Evolutionary conservation across 1,140 invertebrate genomes (phyloP).

Genomic region (Hylaeus volcanicus): DNA sequence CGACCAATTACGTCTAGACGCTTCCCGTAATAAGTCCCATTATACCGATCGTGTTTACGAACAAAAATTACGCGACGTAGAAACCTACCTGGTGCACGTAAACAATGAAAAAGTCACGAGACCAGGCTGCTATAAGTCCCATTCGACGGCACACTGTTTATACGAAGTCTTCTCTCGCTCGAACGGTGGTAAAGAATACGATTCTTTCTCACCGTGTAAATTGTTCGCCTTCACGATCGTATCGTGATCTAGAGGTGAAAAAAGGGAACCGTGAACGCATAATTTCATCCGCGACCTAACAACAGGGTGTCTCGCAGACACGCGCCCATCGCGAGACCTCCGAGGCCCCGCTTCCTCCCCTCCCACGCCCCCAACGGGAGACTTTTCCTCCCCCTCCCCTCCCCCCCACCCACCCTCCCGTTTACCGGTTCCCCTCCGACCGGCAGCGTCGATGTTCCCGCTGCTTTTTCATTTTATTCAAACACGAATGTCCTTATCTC

Average conservation of each 20-base stretch:
- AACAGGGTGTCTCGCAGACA: constrained; percentile 24
- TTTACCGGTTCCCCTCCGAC: not conserved
- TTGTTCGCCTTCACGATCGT: constrained; percentile 12
- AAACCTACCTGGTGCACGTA: too few relatives aligned
- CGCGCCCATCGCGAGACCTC: not conserved
- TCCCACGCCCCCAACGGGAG: not conserved
- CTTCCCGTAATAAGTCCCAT: too few relatives aligned
- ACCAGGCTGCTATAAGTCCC: too few relatives aligned
- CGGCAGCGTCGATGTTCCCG: not conserved
- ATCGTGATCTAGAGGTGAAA: not conserved
- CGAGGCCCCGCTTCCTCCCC: not conserved
- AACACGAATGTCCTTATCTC: constrained; percentile 73
- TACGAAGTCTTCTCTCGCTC: too few relatives aligned
- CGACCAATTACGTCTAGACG: too few relatives aligned
- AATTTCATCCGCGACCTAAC: constrained; percentile 38
- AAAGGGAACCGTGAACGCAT: constrained; percentile 6
- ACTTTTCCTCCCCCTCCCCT: not conserved
- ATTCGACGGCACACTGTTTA: too few relatives aligned
- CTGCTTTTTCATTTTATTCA: constrained; percentile 67
- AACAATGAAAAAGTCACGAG: too few relatives aligned
- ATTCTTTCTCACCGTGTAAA: constrained; percentile 26
- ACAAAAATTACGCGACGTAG: too few relatives aligned
- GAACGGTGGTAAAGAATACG: too few relatives aligned
- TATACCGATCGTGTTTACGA: too few relatives aligned
- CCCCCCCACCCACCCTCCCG: too few relatives aligned